A percentile compares a stretch with the other conserved stretches of the same genome.
These are phyloP conservation scores for Pongo pygmaeus DNA, from an alignment of 2,113 vertebrate species.

Conservation along the genomic window DNA sequence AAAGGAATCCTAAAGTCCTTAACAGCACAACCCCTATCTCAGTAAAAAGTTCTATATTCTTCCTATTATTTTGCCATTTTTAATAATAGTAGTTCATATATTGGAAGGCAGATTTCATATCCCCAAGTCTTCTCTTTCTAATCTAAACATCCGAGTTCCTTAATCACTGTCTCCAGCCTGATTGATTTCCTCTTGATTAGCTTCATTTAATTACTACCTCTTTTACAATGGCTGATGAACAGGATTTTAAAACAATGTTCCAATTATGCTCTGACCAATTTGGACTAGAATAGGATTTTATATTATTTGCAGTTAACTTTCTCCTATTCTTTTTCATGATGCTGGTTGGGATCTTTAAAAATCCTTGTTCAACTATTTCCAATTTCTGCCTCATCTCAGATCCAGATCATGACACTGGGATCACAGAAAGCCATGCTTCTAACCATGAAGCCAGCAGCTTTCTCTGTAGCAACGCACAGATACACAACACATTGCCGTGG, in stretches of 20 bases:
- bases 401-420: neutral
- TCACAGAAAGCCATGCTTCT: neutral
- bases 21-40: neutral
- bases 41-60: neutral
- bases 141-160: constrained; percentile 15
- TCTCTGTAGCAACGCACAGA: neutral
- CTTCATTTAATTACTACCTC: constrained; percentile 17
- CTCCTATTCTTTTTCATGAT: neutral
- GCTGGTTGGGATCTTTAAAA: neutral
- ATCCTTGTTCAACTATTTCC: neutral
- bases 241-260: constrained; percentile 13
- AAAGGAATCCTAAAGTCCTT: neutral
- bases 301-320: constrained; percentile 10
- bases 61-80: neutral
- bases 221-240: neutral
- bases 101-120: neutral
- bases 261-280: neutral
- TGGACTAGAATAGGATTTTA: neutral
- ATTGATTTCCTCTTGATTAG: constrained; percentile 36
- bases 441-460: neutral
- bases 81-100: neutral
- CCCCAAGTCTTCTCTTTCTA: neutral
- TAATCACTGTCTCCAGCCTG: neutral
- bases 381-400: neutral
- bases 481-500: accelerated